Percentiles rank a stretch among this genome's conserved stretches.
Conservation (phyloP, 2,797 vertebrate species). For the Argentina silus region DNA sequence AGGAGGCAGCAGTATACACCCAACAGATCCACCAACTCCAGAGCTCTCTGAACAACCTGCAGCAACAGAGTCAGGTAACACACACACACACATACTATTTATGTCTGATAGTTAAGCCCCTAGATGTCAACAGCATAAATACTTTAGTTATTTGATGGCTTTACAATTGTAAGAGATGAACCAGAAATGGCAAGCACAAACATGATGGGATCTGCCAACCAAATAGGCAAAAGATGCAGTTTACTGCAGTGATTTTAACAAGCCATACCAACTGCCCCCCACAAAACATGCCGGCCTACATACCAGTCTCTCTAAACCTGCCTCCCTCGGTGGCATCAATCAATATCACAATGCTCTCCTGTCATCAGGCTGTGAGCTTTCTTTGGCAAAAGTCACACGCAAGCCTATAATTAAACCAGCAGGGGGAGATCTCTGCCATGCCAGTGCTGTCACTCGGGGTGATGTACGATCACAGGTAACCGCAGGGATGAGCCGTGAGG, state of each 20-base stretch:
- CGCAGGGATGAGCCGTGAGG: conserved; percentile 8
- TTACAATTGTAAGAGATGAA: conserved; percentile 7
- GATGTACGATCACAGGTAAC: conserved; percentile 58
- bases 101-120: not conserved
- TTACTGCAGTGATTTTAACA: conserved; percentile 29
- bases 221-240: not conserved
- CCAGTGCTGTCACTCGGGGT: conserved; percentile 35
- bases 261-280: conserved; percentile 16
- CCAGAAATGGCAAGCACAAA: conserved; percentile 15
- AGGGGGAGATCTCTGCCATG: conserved; percentile 37
- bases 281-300: conserved; percentile 19
- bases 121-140: not conserved
- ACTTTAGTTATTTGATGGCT: conserved; percentile 5
- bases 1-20: conserved; percentile 93
- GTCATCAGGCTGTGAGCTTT: conserved; percentile 48
- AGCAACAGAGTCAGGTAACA: conserved; percentile 89
- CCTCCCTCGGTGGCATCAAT: not conserved
- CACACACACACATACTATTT: conserved; percentile 6
- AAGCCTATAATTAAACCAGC: conserved; percentile 67
- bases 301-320: conserved; percentile 12
- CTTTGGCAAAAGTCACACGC: conserved; percentile 41
- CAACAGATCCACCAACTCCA: conserved; percentile 91
- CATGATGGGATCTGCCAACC: conserved; percentile 2
- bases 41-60: conserved; percentile 84
- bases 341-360: conserved; percentile 38